phyloP scores from a whole-genome alignment of 2,888 invertebrate species.

The Halictus quadricinctus region DNA sequence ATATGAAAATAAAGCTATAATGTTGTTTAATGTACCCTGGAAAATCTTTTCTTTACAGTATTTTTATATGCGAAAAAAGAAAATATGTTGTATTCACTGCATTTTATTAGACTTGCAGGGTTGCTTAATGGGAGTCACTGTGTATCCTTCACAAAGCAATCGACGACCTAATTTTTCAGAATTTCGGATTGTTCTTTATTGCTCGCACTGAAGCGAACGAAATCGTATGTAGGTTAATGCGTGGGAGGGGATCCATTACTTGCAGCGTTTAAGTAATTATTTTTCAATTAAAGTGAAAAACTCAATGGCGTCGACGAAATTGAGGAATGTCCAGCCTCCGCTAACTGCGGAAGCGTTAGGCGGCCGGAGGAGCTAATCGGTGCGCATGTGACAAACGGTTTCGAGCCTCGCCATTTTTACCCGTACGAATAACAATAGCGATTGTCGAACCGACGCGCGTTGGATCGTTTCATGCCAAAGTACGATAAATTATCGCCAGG shows the following conservation, averaged over 20 bases:
- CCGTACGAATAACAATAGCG: constrained; percentile 2
- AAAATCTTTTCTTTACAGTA: too few species aligned
- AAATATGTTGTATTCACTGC: too few species aligned
- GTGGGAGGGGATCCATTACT: constrained; percentile 46
- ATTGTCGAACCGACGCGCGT: not conserved
- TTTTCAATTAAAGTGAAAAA: constrained; percentile 53
- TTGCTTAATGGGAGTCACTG: too few species aligned
- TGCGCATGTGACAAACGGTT: not conserved
- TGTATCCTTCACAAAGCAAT: not conserved
- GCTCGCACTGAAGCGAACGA: constrained; percentile 1
- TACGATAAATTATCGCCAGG: constrained; percentile 30
- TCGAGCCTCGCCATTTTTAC: not conserved
- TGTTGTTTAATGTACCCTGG: too few species aligned
- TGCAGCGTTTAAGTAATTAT: constrained; percentile 54
- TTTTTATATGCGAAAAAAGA: too few species aligned
- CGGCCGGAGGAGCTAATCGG: constrained; percentile 4
- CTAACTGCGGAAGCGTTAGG: constrained; percentile 15
- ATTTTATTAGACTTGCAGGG: too few species aligned
- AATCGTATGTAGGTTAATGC: constrained; percentile 55
- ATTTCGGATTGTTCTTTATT: not conserved
- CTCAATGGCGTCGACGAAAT: constrained; percentile 30
- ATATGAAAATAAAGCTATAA: too few species aligned
- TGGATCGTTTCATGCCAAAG: constrained; percentile 14
- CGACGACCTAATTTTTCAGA: not conserved
- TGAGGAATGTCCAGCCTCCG: constrained; percentile 31